These are phyloP conservation scores for Cryptotis parvus DNA, from an alignment of 2,113 vertebrate species.

Conservation along the genomic window DNA sequence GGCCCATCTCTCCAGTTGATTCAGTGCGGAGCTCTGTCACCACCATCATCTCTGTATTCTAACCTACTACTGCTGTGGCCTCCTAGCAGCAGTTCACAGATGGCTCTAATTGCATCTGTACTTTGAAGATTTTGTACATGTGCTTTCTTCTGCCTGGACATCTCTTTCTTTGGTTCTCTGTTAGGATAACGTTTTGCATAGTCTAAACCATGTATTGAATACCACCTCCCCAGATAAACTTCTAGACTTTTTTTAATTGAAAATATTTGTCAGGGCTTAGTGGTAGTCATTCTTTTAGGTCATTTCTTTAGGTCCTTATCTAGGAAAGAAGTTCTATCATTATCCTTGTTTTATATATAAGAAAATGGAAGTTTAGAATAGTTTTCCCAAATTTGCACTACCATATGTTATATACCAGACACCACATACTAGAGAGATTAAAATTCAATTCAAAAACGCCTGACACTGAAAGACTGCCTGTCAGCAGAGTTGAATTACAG, in stretches of 20 bases:
- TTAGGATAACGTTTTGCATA: background rate
- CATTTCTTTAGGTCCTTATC: background rate
- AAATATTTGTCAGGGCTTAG: background rate
- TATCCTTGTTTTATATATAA: constrained; percentile 23
- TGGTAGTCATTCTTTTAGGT: background rate
- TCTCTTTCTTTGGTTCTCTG: constrained; percentile 26
- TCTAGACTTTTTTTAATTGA: background rate
- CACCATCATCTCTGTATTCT: background rate
- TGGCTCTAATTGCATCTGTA: background rate
- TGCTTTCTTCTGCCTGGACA: background rate
- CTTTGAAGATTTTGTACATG: background rate
- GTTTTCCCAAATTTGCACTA: background rate
- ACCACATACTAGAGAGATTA: background rate
- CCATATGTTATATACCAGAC: too few species aligned
- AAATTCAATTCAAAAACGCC: background rate
- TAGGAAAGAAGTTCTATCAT: background rate
- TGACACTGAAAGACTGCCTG: background rate
- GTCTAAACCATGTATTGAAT: background rate
- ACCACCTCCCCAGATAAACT: background rate
- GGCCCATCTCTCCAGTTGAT: background rate
- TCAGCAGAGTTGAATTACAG: background rate
- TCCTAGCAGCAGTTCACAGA: background rate
- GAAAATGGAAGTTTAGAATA: background rate
- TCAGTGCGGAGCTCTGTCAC: background rate
- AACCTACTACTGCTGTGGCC: background rate